A percentile compares a stretch with the other conserved stretches of the same genome.
These are phyloP conservation scores for Bruchidius siliquastri DNA, from an alignment of 2,888 invertebrate genomes.

Conservation along the genomic window DNA sequence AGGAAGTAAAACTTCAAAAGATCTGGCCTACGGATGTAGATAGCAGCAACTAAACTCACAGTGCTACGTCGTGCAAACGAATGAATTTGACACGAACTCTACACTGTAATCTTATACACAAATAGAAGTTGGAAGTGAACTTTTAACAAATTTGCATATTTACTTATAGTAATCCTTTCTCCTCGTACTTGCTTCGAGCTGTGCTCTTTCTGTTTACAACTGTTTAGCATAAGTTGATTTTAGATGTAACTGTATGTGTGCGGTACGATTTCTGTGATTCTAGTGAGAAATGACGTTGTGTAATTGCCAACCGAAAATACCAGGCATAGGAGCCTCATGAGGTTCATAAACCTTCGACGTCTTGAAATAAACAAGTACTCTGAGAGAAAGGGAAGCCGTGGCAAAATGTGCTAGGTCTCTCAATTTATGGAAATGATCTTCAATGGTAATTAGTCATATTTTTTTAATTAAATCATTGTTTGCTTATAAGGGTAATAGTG, in stretches of 20 bases:
- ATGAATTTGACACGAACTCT: constrained; percentile 17
- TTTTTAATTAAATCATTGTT: too few species aligned
- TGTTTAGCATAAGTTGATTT: constrained; percentile 25
- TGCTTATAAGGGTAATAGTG: too few species aligned
- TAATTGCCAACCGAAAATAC: not conserved
- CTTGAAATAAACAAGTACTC: too few species aligned
- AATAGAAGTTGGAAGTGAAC: constrained; percentile 28
- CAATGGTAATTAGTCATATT: too few species aligned
- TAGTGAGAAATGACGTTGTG: not conserved
- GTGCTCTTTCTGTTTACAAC: constrained; percentile 19
- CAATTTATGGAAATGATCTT: too few species aligned
- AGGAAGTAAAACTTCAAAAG: not conserved
- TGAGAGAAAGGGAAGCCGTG: too few species aligned
- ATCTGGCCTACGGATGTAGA: not conserved
- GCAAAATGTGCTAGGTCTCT: too few species aligned
- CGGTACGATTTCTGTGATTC: not conserved
- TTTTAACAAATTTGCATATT: constrained; percentile 35
- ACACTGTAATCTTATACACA: constrained; percentile 30
- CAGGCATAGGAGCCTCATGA: too few species aligned
- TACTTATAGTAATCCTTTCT: constrained; percentile 30
- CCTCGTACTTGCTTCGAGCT: not conserved
- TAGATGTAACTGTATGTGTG: not conserved
- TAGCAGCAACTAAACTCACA: not conserved
- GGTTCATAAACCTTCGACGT: too few species aligned
- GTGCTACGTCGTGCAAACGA: constrained; percentile 1